Base-by-base conservation (phyloP, 1,140 invertebrate genomes). In the Apolygus lucorum region DNA sequence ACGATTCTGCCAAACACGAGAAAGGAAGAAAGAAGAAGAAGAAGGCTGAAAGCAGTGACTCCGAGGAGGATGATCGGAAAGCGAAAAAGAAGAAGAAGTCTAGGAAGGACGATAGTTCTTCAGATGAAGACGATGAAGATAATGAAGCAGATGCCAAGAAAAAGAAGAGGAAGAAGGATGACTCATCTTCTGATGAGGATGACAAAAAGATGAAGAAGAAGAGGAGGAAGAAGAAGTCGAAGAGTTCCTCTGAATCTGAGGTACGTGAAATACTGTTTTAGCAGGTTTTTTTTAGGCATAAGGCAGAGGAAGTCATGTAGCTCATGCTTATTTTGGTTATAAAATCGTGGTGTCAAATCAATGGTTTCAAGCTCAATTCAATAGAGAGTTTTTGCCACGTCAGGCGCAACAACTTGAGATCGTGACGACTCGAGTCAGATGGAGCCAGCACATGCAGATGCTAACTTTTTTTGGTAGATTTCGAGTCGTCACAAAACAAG, bases 211-310 rank as follows among this genome's bases (percentile, higher is more conserved):
- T 87, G 78, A 86, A 86, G 71, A 84, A 85, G 68, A 82, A 86
- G 70, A 87, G 87, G 74, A 87, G 87, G 74, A 84, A 85, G 73
- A 87, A 87, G 75, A 87, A 87, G 76, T 83, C 82, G 77, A 86
- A 85, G 73, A 84, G 84, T 29, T 83, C 82, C 28, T 84, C 85
- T 24, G 83, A 85, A 70, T 84, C 84, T 22, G 84, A 85, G 68
- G 83, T 82, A 70, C 83, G 82, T 75, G 54, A 17, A 4, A 1
- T 27, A 63, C 1, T 63, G 34, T 17, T 42, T 42, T 17, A 8
- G 34, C 34, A 42, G 34, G n/a, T n/a, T n/a, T n/a, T n/a, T n/a
- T n/a, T n/a, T n/a, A n/a, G n/a, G n/a, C n/a, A n/a, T n/a, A n/a
- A n/a, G n/a, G n/a, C n/a, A n/a, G n/a, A n/a, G n/a, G n/a, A n/a